These are phyloP conservation scores for Polyodon spathula DNA, from an alignment of 2,113 vertebrate species.

Conservation along the genomic window DNA sequence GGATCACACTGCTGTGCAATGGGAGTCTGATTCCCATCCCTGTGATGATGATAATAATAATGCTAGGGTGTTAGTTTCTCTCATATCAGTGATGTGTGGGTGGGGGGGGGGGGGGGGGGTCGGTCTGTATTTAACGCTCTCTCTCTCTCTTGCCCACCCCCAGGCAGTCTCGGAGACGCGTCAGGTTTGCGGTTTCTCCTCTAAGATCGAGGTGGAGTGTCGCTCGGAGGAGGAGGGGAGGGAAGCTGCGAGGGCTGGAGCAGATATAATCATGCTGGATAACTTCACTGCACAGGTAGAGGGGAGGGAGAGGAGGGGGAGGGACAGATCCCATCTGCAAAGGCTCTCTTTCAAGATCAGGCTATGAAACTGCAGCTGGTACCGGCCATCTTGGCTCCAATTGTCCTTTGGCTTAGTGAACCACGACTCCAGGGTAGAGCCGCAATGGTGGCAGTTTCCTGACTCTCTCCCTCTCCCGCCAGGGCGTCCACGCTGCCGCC, in stretches of 20 bases:
- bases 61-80: no score
- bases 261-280: conserved; percentile 69
- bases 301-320: background rate
- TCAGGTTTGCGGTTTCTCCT: conserved; percentile 48
- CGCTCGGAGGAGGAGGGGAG: conserved; percentile 45
- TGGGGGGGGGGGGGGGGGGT: background rate
- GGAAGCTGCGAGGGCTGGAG: conserved; percentile 52
- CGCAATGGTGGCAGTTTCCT: no score
- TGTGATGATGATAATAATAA: no score
- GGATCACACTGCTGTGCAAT: no score
- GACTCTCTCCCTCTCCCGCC: background rate
- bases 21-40: no score
- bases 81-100: background rate
- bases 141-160: background rate
- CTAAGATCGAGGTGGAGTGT: conserved; percentile 75
- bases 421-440: no score
- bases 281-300: conserved; percentile 64
- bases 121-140: background rate
- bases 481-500: conserved; percentile 60
- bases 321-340: no score
- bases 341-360: no score
- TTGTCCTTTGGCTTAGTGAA: no score
- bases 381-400: no score
- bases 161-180: conserved; percentile 50
- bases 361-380: no score